A percentile compares a stretch with the other conserved stretches of the same genome.
Conservation (phyloP, 2,888 invertebrate genomes). For the Synergus japonicus region DNA sequence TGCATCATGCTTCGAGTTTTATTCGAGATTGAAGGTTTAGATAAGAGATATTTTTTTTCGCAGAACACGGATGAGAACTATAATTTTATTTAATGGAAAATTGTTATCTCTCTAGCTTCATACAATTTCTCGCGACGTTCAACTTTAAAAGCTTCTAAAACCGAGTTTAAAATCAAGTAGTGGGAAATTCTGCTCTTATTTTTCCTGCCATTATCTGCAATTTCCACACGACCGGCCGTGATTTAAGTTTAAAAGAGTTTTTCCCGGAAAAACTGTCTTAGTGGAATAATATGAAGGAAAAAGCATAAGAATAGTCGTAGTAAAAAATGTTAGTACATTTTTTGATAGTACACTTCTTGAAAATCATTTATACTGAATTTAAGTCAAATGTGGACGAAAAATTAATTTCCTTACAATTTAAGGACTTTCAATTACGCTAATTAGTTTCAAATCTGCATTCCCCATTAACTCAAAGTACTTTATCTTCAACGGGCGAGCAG, state of each 20-base stretch:
- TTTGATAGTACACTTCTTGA: no score
- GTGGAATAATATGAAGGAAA: background rate
- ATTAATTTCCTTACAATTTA: no score
- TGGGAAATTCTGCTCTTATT: background rate
- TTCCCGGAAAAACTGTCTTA: background rate
- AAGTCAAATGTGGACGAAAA: no score
- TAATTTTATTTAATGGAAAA: slow-evolving; percentile 5
- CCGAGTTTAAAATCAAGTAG: background rate
- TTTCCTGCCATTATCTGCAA: slow-evolving; percentile 1
- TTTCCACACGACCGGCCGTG: background rate
- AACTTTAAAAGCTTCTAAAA: background rate
- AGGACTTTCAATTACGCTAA: no score
- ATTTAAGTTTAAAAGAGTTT: background rate
- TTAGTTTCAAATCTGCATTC: no score
- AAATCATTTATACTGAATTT: no score
- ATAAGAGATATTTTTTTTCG: background rate
- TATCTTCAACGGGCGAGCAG: background rate
- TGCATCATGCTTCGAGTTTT: background rate
- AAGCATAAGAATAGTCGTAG: background rate
- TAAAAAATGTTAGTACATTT: background rate
- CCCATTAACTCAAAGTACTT: background rate
- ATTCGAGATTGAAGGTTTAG: background rate
- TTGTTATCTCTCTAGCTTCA: background rate
- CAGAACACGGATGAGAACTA: background rate
- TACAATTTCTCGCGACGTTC: background rate